A percentile compares a stretch with the other conserved stretches of the same genome.
Evolutionary conservation across 2,113 vertebrate species (phyloP).

Genomic region (Synchiropus splendidus): DNA sequence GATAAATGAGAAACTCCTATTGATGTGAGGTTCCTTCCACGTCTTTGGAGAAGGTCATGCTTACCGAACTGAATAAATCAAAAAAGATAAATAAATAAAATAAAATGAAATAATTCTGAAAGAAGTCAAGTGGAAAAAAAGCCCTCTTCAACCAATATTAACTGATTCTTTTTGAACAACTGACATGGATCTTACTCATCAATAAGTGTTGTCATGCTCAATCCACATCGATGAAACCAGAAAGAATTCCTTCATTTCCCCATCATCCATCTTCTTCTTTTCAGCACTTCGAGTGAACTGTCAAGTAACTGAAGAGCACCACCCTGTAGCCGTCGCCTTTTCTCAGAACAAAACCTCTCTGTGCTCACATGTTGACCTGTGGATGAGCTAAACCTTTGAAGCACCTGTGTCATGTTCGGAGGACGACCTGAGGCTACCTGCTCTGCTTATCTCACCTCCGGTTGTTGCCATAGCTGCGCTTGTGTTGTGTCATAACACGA

Average conservation of each 20-base stretch:
- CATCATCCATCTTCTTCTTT: not conserved
- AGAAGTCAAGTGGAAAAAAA: no score
- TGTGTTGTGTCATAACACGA: constrained; percentile 61
- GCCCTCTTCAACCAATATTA: no score
- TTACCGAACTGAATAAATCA: no score
- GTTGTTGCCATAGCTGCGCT: constrained; percentile 52
- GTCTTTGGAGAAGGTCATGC: no score
- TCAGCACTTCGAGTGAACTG: not conserved
- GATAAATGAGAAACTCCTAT: no score
- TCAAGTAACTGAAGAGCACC: not conserved
- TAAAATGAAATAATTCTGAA: no score
- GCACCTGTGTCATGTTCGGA: constrained; percentile 42
- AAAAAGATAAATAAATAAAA: no score
- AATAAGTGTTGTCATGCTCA: constrained; percentile 1
- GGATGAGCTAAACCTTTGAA: constrained; percentile 41
- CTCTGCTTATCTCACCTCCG: constrained; percentile 38
- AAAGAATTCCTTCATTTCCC: constrained; percentile 26
- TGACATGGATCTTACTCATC: not conserved
- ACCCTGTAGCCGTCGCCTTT: no score
- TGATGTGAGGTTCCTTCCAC: no score
- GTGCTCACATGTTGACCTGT: constrained; percentile 34
- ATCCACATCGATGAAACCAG: constrained; percentile 27
- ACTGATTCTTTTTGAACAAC: no score
- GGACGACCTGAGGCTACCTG: constrained; percentile 40
- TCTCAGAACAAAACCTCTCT: constrained; percentile 36